These are phyloP conservation scores for Lamprotornis superbus DNA, from an alignment of 2,113 vertebrate species.

Conservation along the genomic window DNA sequence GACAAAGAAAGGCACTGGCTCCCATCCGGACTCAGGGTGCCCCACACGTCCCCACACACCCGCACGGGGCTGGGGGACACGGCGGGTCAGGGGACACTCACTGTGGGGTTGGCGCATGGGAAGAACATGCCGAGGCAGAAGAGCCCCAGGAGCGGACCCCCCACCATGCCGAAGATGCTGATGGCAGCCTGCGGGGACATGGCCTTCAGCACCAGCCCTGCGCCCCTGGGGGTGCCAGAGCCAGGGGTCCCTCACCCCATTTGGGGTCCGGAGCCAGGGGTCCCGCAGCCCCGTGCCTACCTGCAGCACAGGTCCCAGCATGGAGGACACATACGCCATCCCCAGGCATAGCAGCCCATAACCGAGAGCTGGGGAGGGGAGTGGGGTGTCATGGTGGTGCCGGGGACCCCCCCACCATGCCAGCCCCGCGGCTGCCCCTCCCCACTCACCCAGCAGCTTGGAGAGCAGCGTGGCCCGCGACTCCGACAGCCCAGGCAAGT, in stretches of 20 bases:
- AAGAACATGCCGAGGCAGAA: constrained; percentile 97
- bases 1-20: not conserved
- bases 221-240: rapidly evolving
- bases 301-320: constrained; percentile 87
- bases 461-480: constrained; percentile 83
- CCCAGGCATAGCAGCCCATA: constrained; percentile 93
- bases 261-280: not conserved
- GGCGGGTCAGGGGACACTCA: constrained; percentile 62
- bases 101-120: constrained; percentile 88
- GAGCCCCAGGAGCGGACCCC: constrained; percentile 89
- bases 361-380: constrained; percentile 75
- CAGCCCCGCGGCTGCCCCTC: rapidly evolving
- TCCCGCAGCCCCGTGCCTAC: not conserved
- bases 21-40: rapidly evolving
- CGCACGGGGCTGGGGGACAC: rapidly evolving
- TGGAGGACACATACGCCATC: constrained; percentile 94
- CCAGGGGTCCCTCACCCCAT: rapidly evolving
- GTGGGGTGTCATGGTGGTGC: rapidly evolving
- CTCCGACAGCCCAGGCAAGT: constrained; percentile 82
- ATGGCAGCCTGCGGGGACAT: constrained; percentile 81
- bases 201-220: not conserved
- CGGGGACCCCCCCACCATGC: rapidly evolving
- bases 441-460: constrained; percentile 83
- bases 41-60: not conserved
- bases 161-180: constrained; percentile 98